A percentile compares a stretch with the other conserved stretches of the same genome.
Evolutionary conservation across 2,888 invertebrate genomes (phyloP).

Genomic region (Glaucopsyche alexis): DNA sequence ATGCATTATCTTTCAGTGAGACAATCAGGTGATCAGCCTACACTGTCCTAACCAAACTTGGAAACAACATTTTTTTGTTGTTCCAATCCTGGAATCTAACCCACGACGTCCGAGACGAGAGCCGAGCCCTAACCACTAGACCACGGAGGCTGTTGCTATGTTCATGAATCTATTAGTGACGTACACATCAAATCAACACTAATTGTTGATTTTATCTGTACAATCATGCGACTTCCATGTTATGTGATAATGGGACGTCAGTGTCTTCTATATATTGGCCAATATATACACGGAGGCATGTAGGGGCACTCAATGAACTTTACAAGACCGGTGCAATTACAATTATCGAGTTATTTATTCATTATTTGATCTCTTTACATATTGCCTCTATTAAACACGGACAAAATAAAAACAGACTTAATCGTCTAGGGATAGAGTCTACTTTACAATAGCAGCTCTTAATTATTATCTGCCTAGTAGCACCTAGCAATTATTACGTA

Average conservation of each 20-base stretch:
- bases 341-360: conserved; percentile 24
- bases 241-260: background rate
- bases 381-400: background rate
- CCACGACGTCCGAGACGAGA: no score
- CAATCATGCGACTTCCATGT: background rate
- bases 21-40: no score
- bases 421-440: background rate
- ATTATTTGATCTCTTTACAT: conserved; percentile 17
- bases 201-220: background rate
- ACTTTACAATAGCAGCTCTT: background rate
- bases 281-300: background rate
- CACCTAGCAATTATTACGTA: conserved; percentile 18
- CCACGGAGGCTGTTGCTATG: no score
- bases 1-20: no score
- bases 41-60: no score
- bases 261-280: background rate
- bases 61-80: no score
- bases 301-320: background rate
- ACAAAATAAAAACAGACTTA: background rate
- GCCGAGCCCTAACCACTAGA: no score
- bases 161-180: background rate
- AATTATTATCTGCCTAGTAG: conserved; percentile 10
- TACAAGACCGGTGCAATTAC: background rate
- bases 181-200: background rate
- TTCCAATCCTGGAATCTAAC: no score